Evolutionary conservation across 2,888 invertebrate species (phyloP).

Genomic region (Idaea dimidiata): DNA sequence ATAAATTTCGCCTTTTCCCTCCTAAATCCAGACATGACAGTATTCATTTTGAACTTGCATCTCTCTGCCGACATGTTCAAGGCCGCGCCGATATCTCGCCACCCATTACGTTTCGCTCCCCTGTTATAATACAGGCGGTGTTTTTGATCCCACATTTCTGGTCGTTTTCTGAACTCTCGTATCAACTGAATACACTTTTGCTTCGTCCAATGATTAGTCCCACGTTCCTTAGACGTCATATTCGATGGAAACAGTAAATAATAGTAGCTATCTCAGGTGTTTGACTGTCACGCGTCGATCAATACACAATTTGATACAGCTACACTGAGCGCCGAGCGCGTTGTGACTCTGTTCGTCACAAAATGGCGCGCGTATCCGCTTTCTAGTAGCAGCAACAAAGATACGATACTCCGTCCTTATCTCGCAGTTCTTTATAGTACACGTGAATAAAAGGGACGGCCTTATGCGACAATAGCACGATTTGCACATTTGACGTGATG

Average conservation of each 20-base stretch:
- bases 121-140: slow-evolving; percentile 39
- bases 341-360: slow-evolving; percentile 35
- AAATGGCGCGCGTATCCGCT: neutral
- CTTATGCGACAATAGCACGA: neutral
- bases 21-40: slow-evolving; percentile 48
- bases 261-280: neutral
- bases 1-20: slow-evolving; percentile 48
- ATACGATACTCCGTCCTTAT: slow-evolving; percentile 10
- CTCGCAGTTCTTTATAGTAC: neutral
- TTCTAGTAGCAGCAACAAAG: slow-evolving; percentile 32
- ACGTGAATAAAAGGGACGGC: slow-evolving; percentile 9
- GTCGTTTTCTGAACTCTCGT: slow-evolving; percentile 38
- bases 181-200: slow-evolving; percentile 43
- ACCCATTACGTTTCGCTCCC: slow-evolving; percentile 35
- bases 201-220: slow-evolving; percentile 41
- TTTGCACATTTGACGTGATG: too few species aligned
- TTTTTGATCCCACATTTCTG: slow-evolving; percentile 45
- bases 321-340: slow-evolving; percentile 31
- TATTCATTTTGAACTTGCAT: slow-evolving; percentile 48
- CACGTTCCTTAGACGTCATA: slow-evolving; percentile 28
- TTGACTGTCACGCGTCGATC: slow-evolving; percentile 36
- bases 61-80: slow-evolving; percentile 31
- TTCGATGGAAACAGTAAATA: slow-evolving; percentile 19
- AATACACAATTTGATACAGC: slow-evolving; percentile 37
- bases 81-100: slow-evolving; percentile 39